These are phyloP conservation scores for Rhagophthalmus giganteus DNA, from an alignment of 2,888 invertebrate species.

Conservation along the genomic window DNA sequence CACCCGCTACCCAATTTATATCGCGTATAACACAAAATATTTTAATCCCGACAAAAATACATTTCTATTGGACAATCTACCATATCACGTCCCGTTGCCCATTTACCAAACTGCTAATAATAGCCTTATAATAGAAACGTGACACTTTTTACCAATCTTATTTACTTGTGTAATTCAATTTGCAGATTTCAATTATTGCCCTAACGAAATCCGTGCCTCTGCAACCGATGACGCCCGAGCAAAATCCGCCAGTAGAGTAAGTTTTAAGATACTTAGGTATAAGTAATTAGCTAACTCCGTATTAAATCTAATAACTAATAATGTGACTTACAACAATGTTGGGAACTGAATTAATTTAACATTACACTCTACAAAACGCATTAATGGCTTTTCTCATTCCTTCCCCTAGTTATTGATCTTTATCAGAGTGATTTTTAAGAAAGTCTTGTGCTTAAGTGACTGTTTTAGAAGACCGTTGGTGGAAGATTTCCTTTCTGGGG, in stretches of 20 bases:
- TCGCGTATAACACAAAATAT: too few relatives aligned
- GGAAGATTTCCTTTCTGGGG: conserved; percentile 34
- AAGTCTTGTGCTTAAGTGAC: conserved; percentile 32
- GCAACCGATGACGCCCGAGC: neutral
- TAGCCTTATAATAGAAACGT: neutral
- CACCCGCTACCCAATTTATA: too few relatives aligned
- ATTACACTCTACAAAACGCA: neutral
- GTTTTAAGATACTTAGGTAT: neutral
- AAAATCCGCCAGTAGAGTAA: conserved; percentile 15
- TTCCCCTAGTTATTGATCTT: neutral
- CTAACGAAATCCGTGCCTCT: conserved; percentile 8
- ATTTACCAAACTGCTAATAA: too few relatives aligned
- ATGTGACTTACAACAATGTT: conserved; percentile 5
- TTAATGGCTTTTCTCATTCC: neutral
- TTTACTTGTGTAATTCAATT: neutral
- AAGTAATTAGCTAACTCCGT: neutral
- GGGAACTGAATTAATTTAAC: neutral
- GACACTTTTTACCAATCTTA: neutral
- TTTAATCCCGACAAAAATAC: too few relatives aligned
- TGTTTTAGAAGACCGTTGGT: conserved; percentile 40
- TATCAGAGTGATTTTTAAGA: neutral
- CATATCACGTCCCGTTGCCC: too few relatives aligned
- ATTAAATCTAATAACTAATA: conserved; percentile 8
- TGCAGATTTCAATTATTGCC: conserved; percentile 8
- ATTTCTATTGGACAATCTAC: too few relatives aligned